Conservation (phyloP, 2,888 invertebrate genomes). For the Drosophila demipolita region DNA sequence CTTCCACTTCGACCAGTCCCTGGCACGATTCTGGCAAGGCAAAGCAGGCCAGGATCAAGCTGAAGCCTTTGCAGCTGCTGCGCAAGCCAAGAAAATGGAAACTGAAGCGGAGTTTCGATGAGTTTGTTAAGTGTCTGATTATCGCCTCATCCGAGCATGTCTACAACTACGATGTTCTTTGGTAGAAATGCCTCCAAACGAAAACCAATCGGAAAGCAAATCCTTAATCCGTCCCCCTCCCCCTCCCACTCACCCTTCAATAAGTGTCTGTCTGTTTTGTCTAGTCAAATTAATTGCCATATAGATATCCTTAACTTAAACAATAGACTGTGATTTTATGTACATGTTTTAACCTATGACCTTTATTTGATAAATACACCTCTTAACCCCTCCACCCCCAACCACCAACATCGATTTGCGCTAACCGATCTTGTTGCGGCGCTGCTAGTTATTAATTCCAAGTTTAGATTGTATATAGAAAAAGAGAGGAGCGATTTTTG, state of each 20-base stretch:
- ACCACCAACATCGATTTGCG: background rate
- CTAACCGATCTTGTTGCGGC: conserved; percentile 22
- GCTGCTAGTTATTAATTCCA: conserved; percentile 31
- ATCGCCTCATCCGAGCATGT: conserved; percentile 74
- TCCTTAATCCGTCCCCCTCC: background rate
- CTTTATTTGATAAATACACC: background rate
- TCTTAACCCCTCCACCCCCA: no score
- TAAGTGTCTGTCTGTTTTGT: conserved; percentile 41
- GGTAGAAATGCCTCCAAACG: conserved; percentile 43
- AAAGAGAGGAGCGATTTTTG: conserved; percentile 37
- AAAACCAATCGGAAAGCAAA: conserved; percentile 20
- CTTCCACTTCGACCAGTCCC: conserved; percentile 67
- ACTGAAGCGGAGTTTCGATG: conserved; percentile 68
- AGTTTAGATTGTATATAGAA: conserved; percentile 56
- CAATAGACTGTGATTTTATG: conserved; percentile 68
- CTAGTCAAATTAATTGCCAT: conserved; percentile 74
- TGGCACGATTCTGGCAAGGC: conserved; percentile 57
- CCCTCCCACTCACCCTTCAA: background rate
- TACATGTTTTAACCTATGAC: conserved; percentile 36
- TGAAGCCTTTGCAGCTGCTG: conserved; percentile 59
- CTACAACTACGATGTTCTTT: conserved; percentile 71
- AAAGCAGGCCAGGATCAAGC: conserved; percentile 29
- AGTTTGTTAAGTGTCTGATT: conserved; percentile 69
- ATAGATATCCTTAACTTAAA: conserved; percentile 43
- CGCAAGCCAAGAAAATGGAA: conserved; percentile 81